Evolutionary conservation across 2,797 vertebrate species (phyloP).

Genomic region (Parotocinclus haroldoi): DNA sequence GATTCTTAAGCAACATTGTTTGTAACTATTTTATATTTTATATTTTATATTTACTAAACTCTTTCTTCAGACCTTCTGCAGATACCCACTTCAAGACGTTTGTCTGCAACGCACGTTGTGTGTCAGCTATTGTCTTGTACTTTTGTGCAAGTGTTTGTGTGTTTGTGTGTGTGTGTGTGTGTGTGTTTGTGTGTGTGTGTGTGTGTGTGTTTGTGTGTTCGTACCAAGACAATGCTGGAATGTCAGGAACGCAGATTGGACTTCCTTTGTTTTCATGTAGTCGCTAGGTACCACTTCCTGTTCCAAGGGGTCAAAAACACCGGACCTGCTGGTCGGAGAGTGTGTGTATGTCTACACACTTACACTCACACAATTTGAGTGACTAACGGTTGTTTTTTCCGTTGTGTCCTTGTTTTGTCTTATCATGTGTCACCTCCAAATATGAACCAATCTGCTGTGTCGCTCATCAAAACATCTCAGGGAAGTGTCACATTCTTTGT

Average conservation of each 20-base stretch:
- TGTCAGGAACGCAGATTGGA: conserved; percentile 61
- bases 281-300: conserved; percentile 75
- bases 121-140: conserved; percentile 42
- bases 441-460: too few species aligned
- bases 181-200: neutral
- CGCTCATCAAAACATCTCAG: neutral
- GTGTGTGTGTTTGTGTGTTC: conserved; percentile 42
- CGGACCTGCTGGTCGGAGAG: conserved; percentile 19
- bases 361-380: conserved; percentile 5
- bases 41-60: too few species aligned
- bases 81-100: conserved; percentile 18
- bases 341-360: neutral
- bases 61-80: neutral
- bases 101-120: conserved; percentile 8
- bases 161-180: conserved; percentile 41
- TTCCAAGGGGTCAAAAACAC: conserved; percentile 60
- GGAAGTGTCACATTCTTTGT: conserved; percentile 37
- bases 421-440: too few species aligned
- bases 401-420: conserved; percentile 15
- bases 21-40: too few species aligned
- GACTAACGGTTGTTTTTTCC: conserved; percentile 34
- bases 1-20: too few species aligned
- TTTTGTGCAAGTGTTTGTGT: conserved; percentile 3
- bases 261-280: conserved; percentile 73
- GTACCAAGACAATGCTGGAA: conserved; percentile 65